These are phyloP conservation scores for Cossypha niveicapilla DNA, from an alignment of 2,797 vertebrate species.

Conservation along the genomic window DNA sequence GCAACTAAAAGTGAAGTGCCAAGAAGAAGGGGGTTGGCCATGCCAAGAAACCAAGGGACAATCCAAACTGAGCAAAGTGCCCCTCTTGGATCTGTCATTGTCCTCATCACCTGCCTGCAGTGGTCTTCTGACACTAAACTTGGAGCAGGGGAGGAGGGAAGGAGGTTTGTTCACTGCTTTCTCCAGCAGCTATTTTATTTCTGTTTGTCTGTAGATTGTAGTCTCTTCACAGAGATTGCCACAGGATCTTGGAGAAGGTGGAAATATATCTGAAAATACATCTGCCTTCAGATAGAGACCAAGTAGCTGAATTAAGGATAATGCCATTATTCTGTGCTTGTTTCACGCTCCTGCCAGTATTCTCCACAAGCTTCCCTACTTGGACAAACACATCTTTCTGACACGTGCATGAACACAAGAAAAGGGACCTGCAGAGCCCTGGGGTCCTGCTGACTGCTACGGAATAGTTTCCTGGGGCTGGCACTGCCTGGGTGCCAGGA, in stretches of 20 bases:
- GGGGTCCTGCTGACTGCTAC: neutral
- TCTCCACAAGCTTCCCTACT: neutral
- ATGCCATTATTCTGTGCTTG: neutral
- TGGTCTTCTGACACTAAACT: neutral
- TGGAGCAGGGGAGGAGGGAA: neutral
- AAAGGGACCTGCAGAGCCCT: rapidly evolving
- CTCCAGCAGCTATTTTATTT: neutral
- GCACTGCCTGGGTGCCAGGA: neutral
- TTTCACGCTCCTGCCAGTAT: neutral
- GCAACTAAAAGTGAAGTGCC: conserved; percentile 42
- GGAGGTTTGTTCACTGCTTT: neutral
- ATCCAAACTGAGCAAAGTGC: neutral
- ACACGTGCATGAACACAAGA: rapidly evolving
- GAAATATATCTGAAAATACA: neutral
- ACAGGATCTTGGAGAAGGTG: neutral
- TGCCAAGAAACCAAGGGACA: neutral
- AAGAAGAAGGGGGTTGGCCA: neutral
- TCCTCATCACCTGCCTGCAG: neutral
- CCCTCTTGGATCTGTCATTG: neutral
- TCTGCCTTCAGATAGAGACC: neutral
- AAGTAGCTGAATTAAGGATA: neutral
- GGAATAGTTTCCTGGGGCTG: neutral
- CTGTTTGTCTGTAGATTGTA: neutral
- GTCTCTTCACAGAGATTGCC: neutral
- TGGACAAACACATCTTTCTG: neutral